Percentiles rank a stretch among this genome's conserved stretches.
These are phyloP conservation scores for Percopsis transmontana DNA, from an alignment of 2,113 vertebrate genomes.

Conservation along the genomic window DNA sequence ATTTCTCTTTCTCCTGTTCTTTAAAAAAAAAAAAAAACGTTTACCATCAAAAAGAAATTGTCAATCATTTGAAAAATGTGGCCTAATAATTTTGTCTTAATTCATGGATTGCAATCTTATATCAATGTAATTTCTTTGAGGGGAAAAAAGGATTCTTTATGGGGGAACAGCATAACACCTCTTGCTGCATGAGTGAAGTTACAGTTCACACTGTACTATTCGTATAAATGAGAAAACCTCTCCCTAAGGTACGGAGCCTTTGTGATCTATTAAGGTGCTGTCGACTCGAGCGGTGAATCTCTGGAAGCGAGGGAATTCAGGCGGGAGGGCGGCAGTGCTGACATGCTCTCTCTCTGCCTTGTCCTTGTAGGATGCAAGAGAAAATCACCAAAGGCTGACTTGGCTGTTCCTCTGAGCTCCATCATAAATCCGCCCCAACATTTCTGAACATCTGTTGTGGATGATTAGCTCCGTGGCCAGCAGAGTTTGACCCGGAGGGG, in stretches of 20 bases:
- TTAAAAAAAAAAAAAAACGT: too few species aligned
- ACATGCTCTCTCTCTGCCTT: slow-evolving; percentile 68
- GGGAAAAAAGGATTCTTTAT: slow-evolving; percentile 21
- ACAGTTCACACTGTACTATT: slow-evolving; percentile 62
- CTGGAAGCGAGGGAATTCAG: slow-evolving; percentile 49
- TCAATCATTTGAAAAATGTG: too few species aligned
- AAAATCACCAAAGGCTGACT: slow-evolving; percentile 74
- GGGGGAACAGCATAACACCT: slow-evolving; percentile 26
- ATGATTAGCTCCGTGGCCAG: slow-evolving; percentile 77
- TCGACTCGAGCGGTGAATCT: slow-evolving; percentile 64
- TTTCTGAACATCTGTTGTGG: slow-evolving; percentile 79
- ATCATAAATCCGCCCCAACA: slow-evolving; percentile 75
- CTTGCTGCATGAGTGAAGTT: slow-evolving; percentile 50
- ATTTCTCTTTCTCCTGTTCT: too few species aligned
- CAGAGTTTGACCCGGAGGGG: slow-evolving; percentile 69
- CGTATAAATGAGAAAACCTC: slow-evolving; percentile 65
- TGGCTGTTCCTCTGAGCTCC: slow-evolving; percentile 74
- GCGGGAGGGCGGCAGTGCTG: slow-evolving; percentile 48
- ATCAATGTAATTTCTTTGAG: slow-evolving; percentile 18
- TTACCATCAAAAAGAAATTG: too few species aligned
- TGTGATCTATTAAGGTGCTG: slow-evolving; percentile 65
- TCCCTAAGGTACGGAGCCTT: slow-evolving; percentile 63
- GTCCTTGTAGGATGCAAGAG: slow-evolving; percentile 72
- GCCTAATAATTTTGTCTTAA: too few species aligned
- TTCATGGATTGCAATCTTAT: slow-evolving; percentile 30